phyloP scores from a whole-genome alignment of 2,797 vertebrate species.

The Parauchenoglanis ngamensis region DNA sequence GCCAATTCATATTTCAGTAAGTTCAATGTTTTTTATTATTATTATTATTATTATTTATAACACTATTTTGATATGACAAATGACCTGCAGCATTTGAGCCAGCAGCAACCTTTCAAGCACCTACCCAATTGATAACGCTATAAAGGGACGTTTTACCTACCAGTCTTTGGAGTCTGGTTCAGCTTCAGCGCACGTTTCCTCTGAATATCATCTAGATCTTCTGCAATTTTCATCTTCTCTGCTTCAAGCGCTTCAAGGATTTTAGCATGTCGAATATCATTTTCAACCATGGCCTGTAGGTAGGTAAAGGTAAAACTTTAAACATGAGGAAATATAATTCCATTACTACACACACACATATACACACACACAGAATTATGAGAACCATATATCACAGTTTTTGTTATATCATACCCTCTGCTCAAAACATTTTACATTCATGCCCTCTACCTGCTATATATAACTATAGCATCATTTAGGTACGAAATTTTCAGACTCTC shows the following conservation, averaged over 20 bases:
- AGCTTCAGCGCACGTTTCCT: conserved; percentile 67
- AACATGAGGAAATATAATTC: neutral
- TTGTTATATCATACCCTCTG: neutral
- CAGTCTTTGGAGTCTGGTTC: conserved; percentile 60
- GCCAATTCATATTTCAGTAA: neutral
- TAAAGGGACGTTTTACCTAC: conserved; percentile 53
- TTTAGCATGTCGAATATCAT: conserved; percentile 81
- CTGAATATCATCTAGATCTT: conserved; percentile 82
- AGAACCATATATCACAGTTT: neutral
- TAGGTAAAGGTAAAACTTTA: conserved; percentile 48
- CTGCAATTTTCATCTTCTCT: conserved; percentile 89
- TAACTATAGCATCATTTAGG: neutral
- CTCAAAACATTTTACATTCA: neutral
- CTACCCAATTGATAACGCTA: neutral
- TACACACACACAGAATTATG: neutral
- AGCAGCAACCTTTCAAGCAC: neutral
- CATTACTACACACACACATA: neutral
- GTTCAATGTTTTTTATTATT: neutral
- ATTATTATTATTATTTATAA: neutral
- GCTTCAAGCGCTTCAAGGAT: conserved; percentile 91
- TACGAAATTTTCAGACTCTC: neutral
- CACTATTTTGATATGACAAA: neutral
- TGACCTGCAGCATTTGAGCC: neutral
- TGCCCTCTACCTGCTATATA: neutral
- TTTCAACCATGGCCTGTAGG: conserved; percentile 86